A percentile compares a stretch with the other conserved stretches of the same genome.
Evolutionary conservation across 2,113 vertebrate genomes (phyloP).

Genomic region (Nothobranchius furzeri): DNA sequence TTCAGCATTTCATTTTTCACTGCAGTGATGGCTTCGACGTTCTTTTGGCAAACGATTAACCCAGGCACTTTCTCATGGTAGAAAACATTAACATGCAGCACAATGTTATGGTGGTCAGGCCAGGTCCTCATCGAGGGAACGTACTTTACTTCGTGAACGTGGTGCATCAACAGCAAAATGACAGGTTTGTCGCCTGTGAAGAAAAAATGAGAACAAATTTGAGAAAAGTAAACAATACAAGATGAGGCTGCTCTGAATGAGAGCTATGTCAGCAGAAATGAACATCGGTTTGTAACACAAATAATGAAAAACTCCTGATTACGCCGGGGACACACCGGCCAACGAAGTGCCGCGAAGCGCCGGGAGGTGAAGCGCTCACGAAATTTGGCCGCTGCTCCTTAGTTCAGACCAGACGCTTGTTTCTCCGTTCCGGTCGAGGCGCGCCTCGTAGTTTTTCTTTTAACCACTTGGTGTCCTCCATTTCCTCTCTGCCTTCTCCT

Average conservation of each 20-base stretch:
- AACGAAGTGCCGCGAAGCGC: too few species aligned
- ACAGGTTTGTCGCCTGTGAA: conserved; percentile 37
- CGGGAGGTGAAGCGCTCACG: too few species aligned
- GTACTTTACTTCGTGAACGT: fast-evolving
- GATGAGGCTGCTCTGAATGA: neutral
- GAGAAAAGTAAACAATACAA: neutral
- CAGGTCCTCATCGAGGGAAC: fast-evolving
- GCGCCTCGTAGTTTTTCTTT: too few species aligned
- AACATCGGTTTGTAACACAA: too few species aligned
- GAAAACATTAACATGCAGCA: conserved; percentile 24
- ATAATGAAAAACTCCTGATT: too few species aligned
- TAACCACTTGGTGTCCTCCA: too few species aligned
- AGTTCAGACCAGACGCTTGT: too few species aligned
- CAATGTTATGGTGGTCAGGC: fast-evolving
- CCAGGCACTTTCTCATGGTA: conserved; percentile 36
- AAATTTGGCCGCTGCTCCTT: too few species aligned
- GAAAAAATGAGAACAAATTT: fast-evolving
- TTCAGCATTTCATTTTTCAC: neutral
- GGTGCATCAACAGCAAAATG: conserved; percentile 64
- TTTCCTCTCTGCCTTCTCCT: too few species aligned
- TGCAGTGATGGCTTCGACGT: neutral
- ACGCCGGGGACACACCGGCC: too few species aligned
- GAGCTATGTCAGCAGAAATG: too few species aligned
- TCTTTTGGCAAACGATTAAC: conserved; percentile 16
- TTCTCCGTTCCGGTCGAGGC: too few species aligned